phyloP scores from a whole-genome alignment of 2,797 vertebrate genomes.

The Myripristis jacobus region DNA sequence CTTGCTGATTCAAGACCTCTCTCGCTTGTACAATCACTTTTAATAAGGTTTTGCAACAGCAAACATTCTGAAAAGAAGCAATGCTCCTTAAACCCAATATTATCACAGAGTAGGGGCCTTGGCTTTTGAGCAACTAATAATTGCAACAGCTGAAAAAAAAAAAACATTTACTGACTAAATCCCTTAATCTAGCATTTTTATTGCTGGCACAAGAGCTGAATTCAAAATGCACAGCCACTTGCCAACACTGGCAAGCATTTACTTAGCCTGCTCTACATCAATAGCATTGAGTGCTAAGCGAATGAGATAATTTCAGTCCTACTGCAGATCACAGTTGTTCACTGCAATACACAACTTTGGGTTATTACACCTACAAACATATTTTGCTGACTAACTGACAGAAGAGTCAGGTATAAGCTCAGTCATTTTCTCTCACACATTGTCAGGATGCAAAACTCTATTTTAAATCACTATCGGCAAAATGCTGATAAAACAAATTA shows the following conservation, averaged over 20 bases:
- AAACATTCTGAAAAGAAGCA: conserved; percentile 2
- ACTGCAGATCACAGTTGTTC: not conserved
- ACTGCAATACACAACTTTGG: too few relatives aligned
- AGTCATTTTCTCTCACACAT: too few relatives aligned
- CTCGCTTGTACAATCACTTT: not conserved
- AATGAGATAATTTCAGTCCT: not conserved
- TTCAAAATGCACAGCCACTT: conserved; percentile 2
- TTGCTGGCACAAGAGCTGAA: conserved; percentile 4
- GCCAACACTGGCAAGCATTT: not conserved
- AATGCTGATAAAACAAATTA: too few relatives aligned
- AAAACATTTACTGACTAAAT: conserved; percentile 9
- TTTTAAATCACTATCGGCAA: too few relatives aligned
- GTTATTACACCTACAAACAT: too few relatives aligned
- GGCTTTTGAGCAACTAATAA: conserved; percentile 7
- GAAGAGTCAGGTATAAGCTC: too few relatives aligned
- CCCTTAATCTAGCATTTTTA: conserved; percentile 19
- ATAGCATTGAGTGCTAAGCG: not conserved
- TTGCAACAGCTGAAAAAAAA: conserved; percentile 8
- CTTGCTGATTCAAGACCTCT: conserved; percentile 37
- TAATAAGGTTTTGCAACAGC: conserved; percentile 11
- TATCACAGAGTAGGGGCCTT: conserved; percentile 9
- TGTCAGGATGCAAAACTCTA: too few relatives aligned
- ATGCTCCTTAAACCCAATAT: conserved; percentile 6
- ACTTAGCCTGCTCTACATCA: not conserved
- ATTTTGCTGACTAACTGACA: too few relatives aligned